Evolutionary conservation across 2,797 vertebrate species (phyloP), one percentile per base, ranked within the genome.

Genomic region (Dicrostonyx torquatus): DNA sequence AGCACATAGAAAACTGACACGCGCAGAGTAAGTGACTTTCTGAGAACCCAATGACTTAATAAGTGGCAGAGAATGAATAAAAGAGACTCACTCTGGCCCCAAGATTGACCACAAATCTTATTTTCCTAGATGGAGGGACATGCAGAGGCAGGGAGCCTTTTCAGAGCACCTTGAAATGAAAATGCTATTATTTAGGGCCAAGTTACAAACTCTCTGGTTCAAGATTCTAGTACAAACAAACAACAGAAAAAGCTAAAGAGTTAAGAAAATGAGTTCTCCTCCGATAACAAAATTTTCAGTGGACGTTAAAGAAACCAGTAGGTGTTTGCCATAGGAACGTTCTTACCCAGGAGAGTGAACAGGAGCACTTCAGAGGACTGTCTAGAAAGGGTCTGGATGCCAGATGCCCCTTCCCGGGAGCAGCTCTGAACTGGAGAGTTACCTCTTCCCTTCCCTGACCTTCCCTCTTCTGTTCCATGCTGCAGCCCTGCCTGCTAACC

Each of bases 181-280:
- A 73, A 82, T 78, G 43, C 18, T 64, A 40, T 89, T 7, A 14
- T 43, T 50, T 73, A 9, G 66, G 40, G 34, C 84, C 45, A 58
- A 82, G 20, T 62, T 85, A 26, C 15, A 84, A 12, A 31, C 24
- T 48, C 17, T 62, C 37, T 78, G 73, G 24, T 80, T 89, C 45
- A 53, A 87, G 55, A 87, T 45, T 78, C 50, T 24, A 55, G 10
- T 43, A 37, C 10, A 60, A 48, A 83, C 22, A 58, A 95, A 40
- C 31, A 88, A 31, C 53, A 80, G 53, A 40, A 77, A 40, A 91
- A 87, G 26, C 26, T 62, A 94, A 96, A 77, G 53, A 66, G 26
- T 80, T 48, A 60, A 79, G 45, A 91, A 72, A 84, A 79, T 10
- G 17, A 64, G 68, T 80, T 66, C 58, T 68, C 73, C 64, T 37